Percentiles rank a stretch among this genome's conserved stretches.
Conservation (phyloP, 2,888 invertebrate genomes). For the Clostera curtula region DNA sequence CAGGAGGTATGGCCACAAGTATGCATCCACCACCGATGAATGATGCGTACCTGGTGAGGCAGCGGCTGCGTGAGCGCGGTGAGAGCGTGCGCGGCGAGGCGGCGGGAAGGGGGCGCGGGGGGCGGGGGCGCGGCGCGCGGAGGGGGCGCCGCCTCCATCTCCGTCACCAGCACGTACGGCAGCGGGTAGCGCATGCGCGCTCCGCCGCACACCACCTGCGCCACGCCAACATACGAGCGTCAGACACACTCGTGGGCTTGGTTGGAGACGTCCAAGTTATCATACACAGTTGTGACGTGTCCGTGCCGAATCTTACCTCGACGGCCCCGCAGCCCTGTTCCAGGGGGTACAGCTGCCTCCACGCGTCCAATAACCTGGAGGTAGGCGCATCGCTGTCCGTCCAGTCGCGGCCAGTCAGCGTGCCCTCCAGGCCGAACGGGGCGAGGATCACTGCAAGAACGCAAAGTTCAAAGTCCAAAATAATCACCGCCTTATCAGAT, state of each 20-base stretch:
- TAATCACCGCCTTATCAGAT: not conserved
- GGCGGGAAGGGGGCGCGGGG: constrained; percentile 27
- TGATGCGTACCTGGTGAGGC: constrained; percentile 5
- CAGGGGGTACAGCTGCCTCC: constrained; percentile 96
- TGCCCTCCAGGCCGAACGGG: constrained; percentile 95
- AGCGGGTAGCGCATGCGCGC: constrained; percentile 97
- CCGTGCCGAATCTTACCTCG: constrained; percentile 58
- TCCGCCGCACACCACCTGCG: constrained; percentile 83
- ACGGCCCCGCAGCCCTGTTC: constrained; percentile 76
- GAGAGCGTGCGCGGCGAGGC: constrained; percentile 32
- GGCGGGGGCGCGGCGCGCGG: constrained; percentile 26
- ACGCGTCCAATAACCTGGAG: constrained; percentile 90
- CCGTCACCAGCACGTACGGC: constrained; percentile 93
- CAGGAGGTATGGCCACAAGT: no score
- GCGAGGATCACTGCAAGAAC: constrained; percentile 90
- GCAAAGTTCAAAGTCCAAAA: not conserved
- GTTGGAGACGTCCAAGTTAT: no score
- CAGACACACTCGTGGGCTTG: no score
- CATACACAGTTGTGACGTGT: no score
- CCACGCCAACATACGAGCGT: not conserved
- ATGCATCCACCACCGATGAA: no score
- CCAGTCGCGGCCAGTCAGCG: constrained; percentile 89
- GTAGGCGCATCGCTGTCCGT: constrained; percentile 81
- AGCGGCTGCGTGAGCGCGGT: constrained; percentile 37
- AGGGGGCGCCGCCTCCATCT: constrained; percentile 80